Evolutionary conservation across 2,888 invertebrate species (phyloP).

Genomic region (Tiphia femorata): DNA sequence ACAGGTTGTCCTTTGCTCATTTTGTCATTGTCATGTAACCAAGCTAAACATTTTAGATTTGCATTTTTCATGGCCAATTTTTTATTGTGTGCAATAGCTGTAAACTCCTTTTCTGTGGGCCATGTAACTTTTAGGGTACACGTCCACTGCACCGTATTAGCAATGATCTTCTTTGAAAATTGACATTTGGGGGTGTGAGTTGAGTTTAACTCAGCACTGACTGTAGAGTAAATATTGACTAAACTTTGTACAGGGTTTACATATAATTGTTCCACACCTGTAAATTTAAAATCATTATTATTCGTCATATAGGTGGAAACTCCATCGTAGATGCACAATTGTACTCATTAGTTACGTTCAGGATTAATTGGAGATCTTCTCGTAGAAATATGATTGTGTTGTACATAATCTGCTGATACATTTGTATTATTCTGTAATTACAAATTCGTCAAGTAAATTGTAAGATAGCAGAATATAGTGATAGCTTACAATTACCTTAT

Average conservation of each 20-base stretch:
- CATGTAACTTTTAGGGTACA: slow-evolving; percentile 73
- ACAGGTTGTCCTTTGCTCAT: slow-evolving; percentile 71
- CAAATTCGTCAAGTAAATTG: too few relatives aligned
- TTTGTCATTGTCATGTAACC: slow-evolving; percentile 70
- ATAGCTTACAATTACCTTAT: too few relatives aligned
- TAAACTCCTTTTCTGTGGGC: slow-evolving; percentile 73
- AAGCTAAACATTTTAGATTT: slow-evolving; percentile 72
- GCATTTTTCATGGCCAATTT: slow-evolving; percentile 71
- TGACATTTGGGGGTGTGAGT: slow-evolving; percentile 44
- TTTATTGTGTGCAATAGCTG: slow-evolving; percentile 71
- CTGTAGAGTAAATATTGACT: slow-evolving; percentile 69
- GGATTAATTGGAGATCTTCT: too few relatives aligned
- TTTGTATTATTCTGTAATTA: too few relatives aligned
- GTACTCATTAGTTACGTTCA: too few relatives aligned
- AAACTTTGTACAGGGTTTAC: slow-evolving; percentile 71
- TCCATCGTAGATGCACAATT: too few relatives aligned
- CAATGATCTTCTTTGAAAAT: slow-evolving; percentile 31
- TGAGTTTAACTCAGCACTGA: slow-evolving; percentile 69
- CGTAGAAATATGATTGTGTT: too few relatives aligned
- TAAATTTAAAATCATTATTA: too few relatives aligned
- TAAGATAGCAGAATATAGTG: too few relatives aligned
- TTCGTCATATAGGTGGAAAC: too few relatives aligned
- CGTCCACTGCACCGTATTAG: slow-evolving; percentile 67
- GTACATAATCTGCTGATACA: too few relatives aligned
- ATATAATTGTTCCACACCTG: slow-evolving; percentile 64